Conservation (phyloP, 2,888 invertebrate species). For the Tetragonisca angustula region DNA sequence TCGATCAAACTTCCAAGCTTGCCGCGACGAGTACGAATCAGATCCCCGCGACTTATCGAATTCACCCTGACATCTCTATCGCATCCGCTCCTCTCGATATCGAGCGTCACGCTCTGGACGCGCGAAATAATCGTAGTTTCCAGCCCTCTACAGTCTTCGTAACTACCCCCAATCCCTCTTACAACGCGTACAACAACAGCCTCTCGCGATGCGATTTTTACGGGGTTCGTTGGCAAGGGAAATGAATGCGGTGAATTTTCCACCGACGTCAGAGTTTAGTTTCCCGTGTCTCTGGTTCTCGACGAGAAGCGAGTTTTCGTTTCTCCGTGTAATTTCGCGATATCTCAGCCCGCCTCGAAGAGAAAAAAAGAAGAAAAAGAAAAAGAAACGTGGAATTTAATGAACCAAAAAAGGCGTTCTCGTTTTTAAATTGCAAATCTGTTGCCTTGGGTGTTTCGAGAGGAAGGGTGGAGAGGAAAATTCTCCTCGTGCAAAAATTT, state of each 20-base stretch:
- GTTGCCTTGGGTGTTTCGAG: neutral
- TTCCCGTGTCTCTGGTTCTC: neutral
- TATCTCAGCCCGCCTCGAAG: neutral
- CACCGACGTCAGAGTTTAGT: neutral
- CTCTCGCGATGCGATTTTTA: slow-evolving; percentile 20
- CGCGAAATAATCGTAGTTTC: slow-evolving; percentile 8
- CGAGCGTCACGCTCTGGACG: slow-evolving; percentile 41
- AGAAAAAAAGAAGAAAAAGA: too few relatives aligned
- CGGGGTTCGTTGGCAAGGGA: neutral
- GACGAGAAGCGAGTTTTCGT: neutral
- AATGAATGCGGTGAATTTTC: slow-evolving; percentile 6
- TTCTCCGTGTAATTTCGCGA: slow-evolving; percentile 23
- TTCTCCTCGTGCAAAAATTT: neutral
- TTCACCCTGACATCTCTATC: slow-evolving; percentile 24
- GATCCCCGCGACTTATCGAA: slow-evolving; percentile 44
- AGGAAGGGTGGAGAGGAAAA: neutral
- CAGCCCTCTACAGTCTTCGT: too few relatives aligned
- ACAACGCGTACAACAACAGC: neutral
- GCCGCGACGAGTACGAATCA: slow-evolving; percentile 34
- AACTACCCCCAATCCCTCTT: too few relatives aligned
- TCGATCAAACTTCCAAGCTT: slow-evolving; percentile 6
- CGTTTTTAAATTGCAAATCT: slow-evolving; percentile 17
- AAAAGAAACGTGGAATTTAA: slow-evolving; percentile 4
- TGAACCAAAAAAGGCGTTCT: neutral
- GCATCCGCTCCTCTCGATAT: slow-evolving; percentile 39